Evolutionary conservation across 2,797 vertebrate genomes (phyloP), one percentile per base, ranked within the genome.

Genomic region (Enoplosus armatus): DNA sequence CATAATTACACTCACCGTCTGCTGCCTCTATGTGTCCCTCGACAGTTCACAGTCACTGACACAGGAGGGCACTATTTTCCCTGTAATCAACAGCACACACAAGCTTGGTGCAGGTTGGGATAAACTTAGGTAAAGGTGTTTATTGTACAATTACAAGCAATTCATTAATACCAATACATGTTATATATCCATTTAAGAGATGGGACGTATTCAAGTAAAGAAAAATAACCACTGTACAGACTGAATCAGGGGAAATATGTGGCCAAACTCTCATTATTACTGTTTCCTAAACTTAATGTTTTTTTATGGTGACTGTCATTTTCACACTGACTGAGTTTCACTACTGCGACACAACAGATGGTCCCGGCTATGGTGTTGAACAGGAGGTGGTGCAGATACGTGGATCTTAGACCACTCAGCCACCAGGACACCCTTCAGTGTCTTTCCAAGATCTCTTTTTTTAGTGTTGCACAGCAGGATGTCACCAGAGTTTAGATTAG

Each of bases 31-130:
- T 47, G 27, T 27, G 6, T 56, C 8, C 8, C 31, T 41, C 20
- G 41, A 41, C 58, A 73, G 56, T 75, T 79, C 63, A n/a, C 43
- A 24, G 1, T 72, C 11, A 24, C 24, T 22, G 18, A 72, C 83
- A 87, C 86, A 66, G 85, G 91, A 90, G 75, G 86, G 78, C 72
- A 31, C 35, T 61, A 14, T 73, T 50, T 61, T 54, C 63, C 66
- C 18, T 74, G 1, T 35, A 72, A 80, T 83, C 35, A 71, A 20
- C 60, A 48, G 8, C 33, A 26, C 8, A 8, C 31, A 8, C 12
- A 58, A 0, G 10, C 5, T 55, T 9, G 1, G 27, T 26, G 2
- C 24, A 22, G 0, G 2, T 5, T 39, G 8, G 10, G 15, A 26
- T 26, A 41, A 72, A 27, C 26, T 64, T 39, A 43, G 50, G 5